Evolutionary conservation across 2,797 vertebrate genomes (phyloP).

Genomic region (Acanthopagrus latus): DNA sequence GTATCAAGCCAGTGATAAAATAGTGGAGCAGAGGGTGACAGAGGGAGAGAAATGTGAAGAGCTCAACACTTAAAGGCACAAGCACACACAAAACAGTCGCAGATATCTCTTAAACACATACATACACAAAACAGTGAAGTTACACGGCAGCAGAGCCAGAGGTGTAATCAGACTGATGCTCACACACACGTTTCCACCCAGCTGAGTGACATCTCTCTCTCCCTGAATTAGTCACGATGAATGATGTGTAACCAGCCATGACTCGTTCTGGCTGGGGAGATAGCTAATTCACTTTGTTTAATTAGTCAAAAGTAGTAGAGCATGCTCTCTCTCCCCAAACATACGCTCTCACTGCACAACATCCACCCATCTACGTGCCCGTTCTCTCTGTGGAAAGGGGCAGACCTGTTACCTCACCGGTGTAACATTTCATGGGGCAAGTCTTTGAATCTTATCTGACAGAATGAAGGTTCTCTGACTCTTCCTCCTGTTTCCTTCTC

Average conservation of each 20-base stretch:
- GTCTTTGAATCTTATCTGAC: constrained; percentile 47
- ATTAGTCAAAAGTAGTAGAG: constrained; percentile 82
- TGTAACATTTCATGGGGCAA: constrained; percentile 50
- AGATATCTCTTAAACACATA: constrained; percentile 30
- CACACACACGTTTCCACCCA: constrained; percentile 33
- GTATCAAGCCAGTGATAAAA: constrained; percentile 73
- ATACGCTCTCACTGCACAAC: constrained; percentile 52
- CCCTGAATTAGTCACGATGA: constrained; percentile 80
- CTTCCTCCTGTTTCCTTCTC: constrained; percentile 22
- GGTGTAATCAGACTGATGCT: constrained; percentile 36
- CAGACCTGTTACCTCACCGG: constrained; percentile 51
- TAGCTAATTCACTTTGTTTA: constrained; percentile 83
- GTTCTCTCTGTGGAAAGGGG: constrained; percentile 27
- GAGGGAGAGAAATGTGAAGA: constrained; percentile 39
- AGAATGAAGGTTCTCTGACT: constrained; percentile 47
- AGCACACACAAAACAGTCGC: constrained; percentile 20
- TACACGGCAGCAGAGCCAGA: constrained; percentile 38
- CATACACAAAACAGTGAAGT: constrained; percentile 24
- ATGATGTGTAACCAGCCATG: constrained; percentile 81
- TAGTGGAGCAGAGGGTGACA: constrained; percentile 58
- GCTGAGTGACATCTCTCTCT: constrained; percentile 80
- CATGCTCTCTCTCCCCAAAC: constrained; percentile 65
- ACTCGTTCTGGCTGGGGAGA: constrained; percentile 80
- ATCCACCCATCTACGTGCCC: constrained; percentile 38
- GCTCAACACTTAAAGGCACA: constrained; percentile 61